These are phyloP conservation scores for Scaptomyza reducta DNA, from an alignment of 2,888 invertebrate genomes.

Conservation along the genomic window DNA sequence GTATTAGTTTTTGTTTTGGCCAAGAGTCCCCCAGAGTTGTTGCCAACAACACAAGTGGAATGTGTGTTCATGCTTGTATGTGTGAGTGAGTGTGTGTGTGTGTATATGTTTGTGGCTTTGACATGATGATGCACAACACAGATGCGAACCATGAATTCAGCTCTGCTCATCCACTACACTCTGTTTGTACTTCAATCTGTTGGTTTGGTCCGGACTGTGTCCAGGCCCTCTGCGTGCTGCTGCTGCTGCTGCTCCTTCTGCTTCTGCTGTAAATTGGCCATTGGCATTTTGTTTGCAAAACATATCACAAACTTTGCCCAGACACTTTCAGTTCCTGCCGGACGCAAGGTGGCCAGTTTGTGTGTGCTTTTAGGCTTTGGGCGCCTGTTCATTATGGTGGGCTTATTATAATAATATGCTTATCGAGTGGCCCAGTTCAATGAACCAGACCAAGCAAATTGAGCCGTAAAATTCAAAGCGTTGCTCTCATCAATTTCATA, in stretches of 20 bases:
- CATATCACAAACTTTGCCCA: conserved; percentile 73
- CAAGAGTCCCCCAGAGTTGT: conserved; percentile 48
- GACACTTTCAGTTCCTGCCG: conserved; percentile 33
- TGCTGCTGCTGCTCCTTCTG: conserved; percentile 9
- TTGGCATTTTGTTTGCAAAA: conserved; percentile 76
- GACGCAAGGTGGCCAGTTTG: conserved; percentile 1
- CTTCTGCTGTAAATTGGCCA: conserved; percentile 71
- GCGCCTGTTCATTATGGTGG: conserved; percentile 64
- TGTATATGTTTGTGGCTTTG: conserved; percentile 9
- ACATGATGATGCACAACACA: conserved; percentile 47
- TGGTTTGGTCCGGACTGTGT: conserved; percentile 46
- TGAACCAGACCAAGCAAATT: conserved; percentile 48
- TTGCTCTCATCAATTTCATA: conserved; percentile 52
- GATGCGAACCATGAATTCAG: conserved; percentile 45
- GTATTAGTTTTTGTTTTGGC: conserved; percentile 65
- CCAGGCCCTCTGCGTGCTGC: conserved; percentile 32
- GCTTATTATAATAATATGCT: conserved; percentile 72
- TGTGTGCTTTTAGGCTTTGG: conserved; percentile 61
- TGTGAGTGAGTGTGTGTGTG: not conserved
- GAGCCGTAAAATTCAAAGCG: conserved; percentile 33
- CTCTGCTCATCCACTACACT: conserved; percentile 20
- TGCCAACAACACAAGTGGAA: conserved; percentile 36
- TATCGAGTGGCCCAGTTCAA: conserved; percentile 61
- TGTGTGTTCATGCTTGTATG: conserved; percentile 9
- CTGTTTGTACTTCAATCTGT: conserved; percentile 68